Evolutionary conservation across 2,113 vertebrate genomes (phyloP), one percentile per base, ranked within the genome.

Genomic region (Montifringilla adamsi): DNA sequence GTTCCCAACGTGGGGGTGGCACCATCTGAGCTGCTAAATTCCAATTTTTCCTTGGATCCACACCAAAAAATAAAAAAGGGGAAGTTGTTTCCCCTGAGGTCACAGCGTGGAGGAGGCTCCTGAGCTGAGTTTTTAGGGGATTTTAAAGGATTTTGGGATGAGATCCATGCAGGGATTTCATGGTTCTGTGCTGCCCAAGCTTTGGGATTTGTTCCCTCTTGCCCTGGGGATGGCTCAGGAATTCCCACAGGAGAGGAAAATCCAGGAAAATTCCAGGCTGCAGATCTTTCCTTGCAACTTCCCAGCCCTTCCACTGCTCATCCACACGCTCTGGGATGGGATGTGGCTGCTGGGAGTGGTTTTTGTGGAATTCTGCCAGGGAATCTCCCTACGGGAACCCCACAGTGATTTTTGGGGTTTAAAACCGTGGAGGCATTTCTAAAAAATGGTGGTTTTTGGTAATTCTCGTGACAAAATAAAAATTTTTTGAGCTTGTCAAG

Each of bases 1-100:
- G 60, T 64, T 75, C 70, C 58, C 77, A 5, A 1, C 13, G 4
- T 23, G 70, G 77, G 82, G 79, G 85, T 2, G 63, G 90, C 86
- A 70, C 91, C 95, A 84, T 87, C 91, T 93, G 96, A 94, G 93
- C 94, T 84, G 96, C 33, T 9, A 67, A 77, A 92, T 27, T 3
- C 13, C 24, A 33, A 41, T 19, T 24, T 1, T 62, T 1, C 82
- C 58, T 68, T 7, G 37, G 7, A 10, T 47, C 31, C 43, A 9
- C 58, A 6, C 22, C 70, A 26, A 46, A 63, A 64, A 20, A 33
- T 39, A 53, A 23, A 66, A 64, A 18, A 24, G 0, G 2, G 26
- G 35, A 55, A 69, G 44, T 5, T 39, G 0, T 16, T 39, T 60
- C 3, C 3, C 22, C 33, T 35, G 64, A 22, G 84, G 74, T 44